Evolutionary conservation across 2,797 vertebrate species (phyloP).

Genomic region (Schizothorax lantsangensis): DNA sequence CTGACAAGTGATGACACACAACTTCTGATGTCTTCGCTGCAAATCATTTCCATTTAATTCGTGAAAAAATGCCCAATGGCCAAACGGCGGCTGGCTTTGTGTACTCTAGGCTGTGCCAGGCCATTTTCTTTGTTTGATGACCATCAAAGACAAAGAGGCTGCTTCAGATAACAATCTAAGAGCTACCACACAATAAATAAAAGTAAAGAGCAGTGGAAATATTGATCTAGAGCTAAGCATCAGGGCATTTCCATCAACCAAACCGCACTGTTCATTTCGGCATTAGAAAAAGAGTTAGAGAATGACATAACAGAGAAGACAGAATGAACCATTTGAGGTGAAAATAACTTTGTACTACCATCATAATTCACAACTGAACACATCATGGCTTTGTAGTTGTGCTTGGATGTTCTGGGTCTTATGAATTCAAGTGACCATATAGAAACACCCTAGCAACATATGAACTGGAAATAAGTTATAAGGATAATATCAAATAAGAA

Average conservation of each 20-base stretch:
- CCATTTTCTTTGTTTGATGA: slow-evolving; percentile 47
- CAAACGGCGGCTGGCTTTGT: not conserved
- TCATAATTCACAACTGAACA: not conserved
- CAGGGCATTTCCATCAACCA: slow-evolving; percentile 43
- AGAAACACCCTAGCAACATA: not conserved
- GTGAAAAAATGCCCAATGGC: slow-evolving; percentile 20
- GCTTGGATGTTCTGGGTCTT: not conserved
- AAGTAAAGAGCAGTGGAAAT: slow-evolving; percentile 56
- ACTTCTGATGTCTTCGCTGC: slow-evolving; percentile 24
- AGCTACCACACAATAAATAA: slow-evolving; percentile 60
- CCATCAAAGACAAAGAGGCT: slow-evolving; percentile 52
- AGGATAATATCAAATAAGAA: not conserved
- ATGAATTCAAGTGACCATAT: not conserved
- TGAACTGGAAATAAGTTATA: not conserved
- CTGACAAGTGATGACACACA: slow-evolving; percentile 42
- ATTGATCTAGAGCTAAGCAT: slow-evolving; percentile 51
- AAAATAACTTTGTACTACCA: not conserved
- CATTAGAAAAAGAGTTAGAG: slow-evolving; percentile 1
- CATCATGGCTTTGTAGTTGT: not conserved
- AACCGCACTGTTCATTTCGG: slow-evolving; percentile 42
- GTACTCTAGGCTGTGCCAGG: slow-evolving; percentile 18
- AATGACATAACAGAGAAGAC: not conserved
- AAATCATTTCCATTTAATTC: slow-evolving; percentile 43
- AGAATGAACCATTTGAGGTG: not conserved
- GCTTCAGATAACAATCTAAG: slow-evolving; percentile 50